phyloP scores from a whole-genome alignment of 2,888 invertebrate genomes.

The Clostera curtula region DNA sequence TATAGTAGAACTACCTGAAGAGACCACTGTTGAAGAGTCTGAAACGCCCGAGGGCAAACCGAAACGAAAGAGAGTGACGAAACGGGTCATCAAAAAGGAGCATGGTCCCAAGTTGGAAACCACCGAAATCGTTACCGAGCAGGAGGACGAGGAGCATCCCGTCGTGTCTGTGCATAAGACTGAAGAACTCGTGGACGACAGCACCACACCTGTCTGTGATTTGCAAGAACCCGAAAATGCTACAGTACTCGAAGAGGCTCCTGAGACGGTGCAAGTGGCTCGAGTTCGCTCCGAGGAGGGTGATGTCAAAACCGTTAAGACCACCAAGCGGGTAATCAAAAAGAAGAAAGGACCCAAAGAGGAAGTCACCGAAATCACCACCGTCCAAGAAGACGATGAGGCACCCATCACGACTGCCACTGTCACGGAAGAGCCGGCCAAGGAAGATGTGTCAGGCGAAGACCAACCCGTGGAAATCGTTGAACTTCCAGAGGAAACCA shows the following conservation, averaged over 20 bases:
- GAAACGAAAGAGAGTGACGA: too few relatives aligned
- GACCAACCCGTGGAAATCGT: conserved; percentile 4
- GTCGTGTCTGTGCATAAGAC: too few relatives aligned
- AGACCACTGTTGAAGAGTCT: too few relatives aligned
- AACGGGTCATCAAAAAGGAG: too few relatives aligned
- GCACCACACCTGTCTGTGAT: too few relatives aligned
- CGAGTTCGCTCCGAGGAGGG: conserved; percentile 14
- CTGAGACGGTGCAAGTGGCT: conserved; percentile 11
- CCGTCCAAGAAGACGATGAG: conserved; percentile 19
- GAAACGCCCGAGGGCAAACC: too few relatives aligned
- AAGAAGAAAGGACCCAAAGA: conserved; percentile 26
- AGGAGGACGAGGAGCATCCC: too few relatives aligned
- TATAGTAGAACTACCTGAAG: too few relatives aligned
- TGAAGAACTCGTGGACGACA: too few relatives aligned
- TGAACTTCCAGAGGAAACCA: conserved; percentile 24
- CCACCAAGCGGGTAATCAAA: conserved; percentile 26
- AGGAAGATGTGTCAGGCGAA: too few relatives aligned
- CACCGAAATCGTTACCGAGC: too few relatives aligned
- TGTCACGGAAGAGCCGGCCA: conserved; percentile 5
- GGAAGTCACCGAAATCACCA: conserved; percentile 24
- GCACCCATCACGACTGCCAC: conserved; percentile 16
- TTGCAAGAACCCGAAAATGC: conserved; percentile 8
- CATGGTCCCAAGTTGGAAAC: too few relatives aligned
- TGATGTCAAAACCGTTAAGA: conserved; percentile 29
- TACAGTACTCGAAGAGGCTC: conserved; percentile 11